These are phyloP conservation scores for Patiria miniata DNA, from an alignment of 35 echinoderm and acorn worm species.

Conservation along the genomic window DNA sequence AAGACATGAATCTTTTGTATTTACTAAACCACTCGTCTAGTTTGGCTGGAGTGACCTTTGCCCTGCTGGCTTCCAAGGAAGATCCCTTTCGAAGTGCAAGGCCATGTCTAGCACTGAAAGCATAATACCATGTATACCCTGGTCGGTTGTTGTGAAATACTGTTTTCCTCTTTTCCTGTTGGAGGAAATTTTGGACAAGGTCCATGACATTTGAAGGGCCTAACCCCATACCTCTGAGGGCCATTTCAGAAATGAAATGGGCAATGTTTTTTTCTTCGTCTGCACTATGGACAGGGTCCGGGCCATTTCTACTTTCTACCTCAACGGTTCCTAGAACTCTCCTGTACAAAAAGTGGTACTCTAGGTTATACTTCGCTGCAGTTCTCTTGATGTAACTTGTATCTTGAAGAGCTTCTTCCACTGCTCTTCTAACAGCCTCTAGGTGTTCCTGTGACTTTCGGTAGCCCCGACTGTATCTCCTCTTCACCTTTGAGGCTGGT, in stretches of 20 bases:
- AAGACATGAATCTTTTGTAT: not conserved
- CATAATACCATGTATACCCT: not conserved
- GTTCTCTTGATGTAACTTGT: no score
- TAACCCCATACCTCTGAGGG: not conserved
- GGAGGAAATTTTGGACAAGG: not conserved
- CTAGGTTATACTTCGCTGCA: no score
- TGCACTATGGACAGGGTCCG: not conserved
- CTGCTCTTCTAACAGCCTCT: no score
- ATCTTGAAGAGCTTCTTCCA: no score
- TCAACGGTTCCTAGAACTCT: not conserved
- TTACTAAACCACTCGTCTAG: not conserved
- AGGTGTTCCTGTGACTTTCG: no score
- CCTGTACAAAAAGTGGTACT: not conserved
- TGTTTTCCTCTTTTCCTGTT: not conserved
- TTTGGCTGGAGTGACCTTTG: not conserved
- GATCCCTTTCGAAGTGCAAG: not conserved
- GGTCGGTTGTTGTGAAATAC: not conserved
- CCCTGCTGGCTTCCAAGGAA: not conserved
- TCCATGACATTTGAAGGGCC: not conserved
- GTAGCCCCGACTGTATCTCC: no score
- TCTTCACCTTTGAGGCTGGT: no score
- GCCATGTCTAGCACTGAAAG: not conserved
- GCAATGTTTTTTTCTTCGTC: not conserved
- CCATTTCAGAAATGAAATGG: not conserved
- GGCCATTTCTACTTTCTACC: not conserved